phyloP scores from a whole-genome alignment of 53 echinoderm and acorn worm species.

The Glandiceps talaboti region DNA sequence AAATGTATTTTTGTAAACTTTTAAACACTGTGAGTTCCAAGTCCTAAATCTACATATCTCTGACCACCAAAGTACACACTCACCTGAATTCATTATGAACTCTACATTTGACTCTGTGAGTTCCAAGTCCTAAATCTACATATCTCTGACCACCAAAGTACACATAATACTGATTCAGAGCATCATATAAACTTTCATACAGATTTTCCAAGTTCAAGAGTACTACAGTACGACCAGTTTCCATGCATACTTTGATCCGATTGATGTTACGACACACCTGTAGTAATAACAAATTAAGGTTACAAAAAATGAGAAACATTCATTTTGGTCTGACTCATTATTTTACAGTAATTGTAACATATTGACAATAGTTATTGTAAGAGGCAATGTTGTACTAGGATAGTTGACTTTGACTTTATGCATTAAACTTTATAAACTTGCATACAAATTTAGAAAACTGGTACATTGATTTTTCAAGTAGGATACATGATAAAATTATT shows the following conservation, averaged over 20 bases:
- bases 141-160: conserved; percentile 8
- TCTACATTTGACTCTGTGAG: conserved; percentile 12
- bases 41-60: conserved; percentile 12
- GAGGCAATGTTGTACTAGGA: no score
- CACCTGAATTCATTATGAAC: conserved; percentile 18
- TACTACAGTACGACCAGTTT: conserved; percentile 14
- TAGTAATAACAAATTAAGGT: no score
- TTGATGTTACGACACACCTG: conserved; percentile 23
- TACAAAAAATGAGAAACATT: no score
- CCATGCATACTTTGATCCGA: conserved; percentile 22
- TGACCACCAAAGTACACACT: conserved; percentile 3
- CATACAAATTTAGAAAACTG: no score
- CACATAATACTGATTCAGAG: conserved; percentile 18
- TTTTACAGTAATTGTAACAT: no score
- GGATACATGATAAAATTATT: no score
- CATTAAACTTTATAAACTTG: no score
- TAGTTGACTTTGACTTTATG: no score
- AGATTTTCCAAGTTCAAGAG: conserved; percentile 14
- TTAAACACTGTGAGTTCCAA: conserved; percentile 17
- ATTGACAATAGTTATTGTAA: no score
- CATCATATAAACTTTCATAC: conserved; percentile 26
- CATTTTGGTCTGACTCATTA: no score
- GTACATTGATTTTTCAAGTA: no score
- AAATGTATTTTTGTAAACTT: no score
- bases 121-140: conserved; percentile 17